phyloP scores from a whole-genome alignment of 1,140 invertebrate genomes.

The Marisa cornuarietis region DNA sequence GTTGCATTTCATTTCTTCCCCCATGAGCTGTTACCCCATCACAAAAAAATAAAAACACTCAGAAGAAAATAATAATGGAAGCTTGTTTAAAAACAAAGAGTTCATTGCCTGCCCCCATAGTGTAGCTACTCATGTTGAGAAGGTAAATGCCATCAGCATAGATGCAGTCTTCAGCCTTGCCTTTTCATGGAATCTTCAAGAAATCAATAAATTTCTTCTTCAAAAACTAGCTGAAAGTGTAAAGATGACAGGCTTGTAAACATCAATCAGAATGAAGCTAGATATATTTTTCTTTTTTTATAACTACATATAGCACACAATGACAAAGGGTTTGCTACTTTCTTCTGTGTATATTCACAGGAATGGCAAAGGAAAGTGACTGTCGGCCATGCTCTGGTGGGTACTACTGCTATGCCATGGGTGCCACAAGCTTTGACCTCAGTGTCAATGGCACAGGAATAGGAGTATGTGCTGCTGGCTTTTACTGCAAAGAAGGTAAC shows the following conservation, averaged over 20 bases:
- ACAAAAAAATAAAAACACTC: too few species aligned
- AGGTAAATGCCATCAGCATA: background rate
- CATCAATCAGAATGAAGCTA: background rate
- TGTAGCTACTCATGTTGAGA: background rate
- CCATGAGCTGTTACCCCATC: too few species aligned
- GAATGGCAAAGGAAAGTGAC: constrained; percentile 42
- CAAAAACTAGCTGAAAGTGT: background rate
- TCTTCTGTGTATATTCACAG: constrained; percentile 21
- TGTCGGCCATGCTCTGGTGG: constrained; percentile 53
- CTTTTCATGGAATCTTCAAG: background rate
- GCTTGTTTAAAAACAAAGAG: too few species aligned
- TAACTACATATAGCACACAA: background rate
- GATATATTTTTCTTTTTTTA: background rate
- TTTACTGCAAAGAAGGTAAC: constrained; percentile 60
- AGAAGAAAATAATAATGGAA: too few species aligned
- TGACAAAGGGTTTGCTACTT: background rate
- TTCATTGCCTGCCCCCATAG: too few species aligned
- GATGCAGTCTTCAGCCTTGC: too few species aligned
- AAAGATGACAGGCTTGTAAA: background rate
- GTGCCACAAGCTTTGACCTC: constrained; percentile 54
- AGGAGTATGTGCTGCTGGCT: constrained; percentile 53
- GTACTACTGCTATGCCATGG: constrained; percentile 51
- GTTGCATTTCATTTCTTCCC: too few species aligned
- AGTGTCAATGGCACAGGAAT: constrained; percentile 56
- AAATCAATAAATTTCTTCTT: constrained; percentile 8